A percentile compares a stretch with the other conserved stretches of the same genome.
Evolutionary conservation across 2,888 invertebrate genomes (phyloP).

Genomic region (Troides oblongomaculatus): DNA sequence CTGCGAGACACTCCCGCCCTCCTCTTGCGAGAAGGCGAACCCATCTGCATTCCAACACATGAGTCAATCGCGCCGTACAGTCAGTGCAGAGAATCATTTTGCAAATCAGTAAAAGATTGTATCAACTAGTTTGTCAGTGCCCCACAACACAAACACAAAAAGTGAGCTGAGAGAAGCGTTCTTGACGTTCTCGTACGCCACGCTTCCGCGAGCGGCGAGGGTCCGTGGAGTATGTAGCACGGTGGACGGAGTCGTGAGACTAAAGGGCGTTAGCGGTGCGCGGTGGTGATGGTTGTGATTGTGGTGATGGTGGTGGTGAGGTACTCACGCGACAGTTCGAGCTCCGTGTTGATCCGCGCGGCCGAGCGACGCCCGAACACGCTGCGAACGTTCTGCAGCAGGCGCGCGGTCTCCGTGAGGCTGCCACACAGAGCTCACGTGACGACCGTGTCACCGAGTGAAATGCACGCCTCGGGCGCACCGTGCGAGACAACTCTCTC

Average conservation of each 20-base stretch:
- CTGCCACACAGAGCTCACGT: conserved; percentile 80
- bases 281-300: background rate
- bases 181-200: background rate
- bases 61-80: conserved; percentile 13
- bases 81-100: background rate
- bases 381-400: conserved; percentile 96
- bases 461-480: background rate
- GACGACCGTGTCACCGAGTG: conserved; percentile 56
- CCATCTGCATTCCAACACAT: conserved; percentile 85
- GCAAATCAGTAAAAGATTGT: background rate
- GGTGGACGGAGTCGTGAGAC: conserved; percentile 42
- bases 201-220: conserved; percentile 5
- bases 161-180: background rate
- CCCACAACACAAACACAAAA: conserved; percentile 15
- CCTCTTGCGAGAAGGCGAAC: conserved; percentile 99
- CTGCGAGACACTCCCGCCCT: conserved; percentile 96
- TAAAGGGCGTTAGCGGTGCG: conserved; percentile 50
- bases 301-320: conserved; percentile 13
- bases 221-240: conserved; percentile 17
- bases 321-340: conserved; percentile 96
- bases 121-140: background rate
- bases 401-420: conserved; percentile 97
- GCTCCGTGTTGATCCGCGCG: conserved; percentile 90
- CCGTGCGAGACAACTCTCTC: conserved; percentile 3
- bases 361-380: conserved; percentile 91